A percentile compares a stretch with the other conserved stretches of the same genome.
These are phyloP conservation scores for Drusus annulatus DNA, from an alignment of 1,140 invertebrate genomes.

Conservation along the genomic window DNA sequence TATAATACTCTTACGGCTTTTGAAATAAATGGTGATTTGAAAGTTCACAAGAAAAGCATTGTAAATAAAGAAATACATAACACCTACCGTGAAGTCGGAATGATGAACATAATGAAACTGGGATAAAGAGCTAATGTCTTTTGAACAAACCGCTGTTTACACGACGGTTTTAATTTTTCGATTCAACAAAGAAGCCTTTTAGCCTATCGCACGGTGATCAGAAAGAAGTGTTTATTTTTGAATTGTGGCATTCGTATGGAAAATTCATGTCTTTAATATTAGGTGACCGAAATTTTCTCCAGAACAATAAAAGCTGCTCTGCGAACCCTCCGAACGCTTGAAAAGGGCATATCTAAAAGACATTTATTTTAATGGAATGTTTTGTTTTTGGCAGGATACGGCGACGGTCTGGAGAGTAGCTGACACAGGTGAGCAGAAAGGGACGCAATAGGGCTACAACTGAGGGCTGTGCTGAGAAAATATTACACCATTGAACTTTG, in stretches of 20 bases:
- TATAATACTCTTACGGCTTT: too few relatives aligned
- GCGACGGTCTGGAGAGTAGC: too few relatives aligned
- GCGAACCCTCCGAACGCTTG: background rate
- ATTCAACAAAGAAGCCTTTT: conserved; percentile 26
- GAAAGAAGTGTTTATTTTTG: background rate
- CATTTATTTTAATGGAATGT: conserved; percentile 2
- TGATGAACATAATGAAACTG: conserved; percentile 3
- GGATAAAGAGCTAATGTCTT: conserved; percentile 3
- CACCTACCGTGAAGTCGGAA: background rate
- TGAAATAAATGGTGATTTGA: too few relatives aligned
- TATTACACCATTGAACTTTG: too few relatives aligned
- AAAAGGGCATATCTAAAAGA: background rate
- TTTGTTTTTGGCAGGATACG: conserved; percentile 4
- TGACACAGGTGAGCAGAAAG: too few relatives aligned
- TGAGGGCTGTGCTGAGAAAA: too few relatives aligned
- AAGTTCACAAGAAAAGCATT: background rate
- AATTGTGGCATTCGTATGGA: background rate
- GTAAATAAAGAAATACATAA: background rate
- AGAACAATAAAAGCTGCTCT: conserved; percentile 14
- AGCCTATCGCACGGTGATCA: background rate
- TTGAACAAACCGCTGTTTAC: conserved; percentile 33
- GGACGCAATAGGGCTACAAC: too few relatives aligned
- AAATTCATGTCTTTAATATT: too few relatives aligned
- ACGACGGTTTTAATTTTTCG: conserved; percentile 21
- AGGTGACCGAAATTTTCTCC: background rate